phyloP scores from a whole-genome alignment of 2,113 vertebrate species.

The Holacanthus passer region DNA sequence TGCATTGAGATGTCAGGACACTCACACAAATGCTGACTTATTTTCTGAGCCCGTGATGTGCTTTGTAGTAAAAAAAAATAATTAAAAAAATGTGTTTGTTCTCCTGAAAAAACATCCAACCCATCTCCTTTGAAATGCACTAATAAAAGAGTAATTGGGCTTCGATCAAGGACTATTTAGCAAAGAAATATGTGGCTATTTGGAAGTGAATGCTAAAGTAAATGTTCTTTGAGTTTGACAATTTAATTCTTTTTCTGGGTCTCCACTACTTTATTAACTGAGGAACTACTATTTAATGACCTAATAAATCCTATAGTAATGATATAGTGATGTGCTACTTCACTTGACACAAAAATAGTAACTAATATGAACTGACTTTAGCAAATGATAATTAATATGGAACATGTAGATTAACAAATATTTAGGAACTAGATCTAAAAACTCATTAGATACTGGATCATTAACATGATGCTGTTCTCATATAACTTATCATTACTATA shows the following conservation, averaged over 20 bases:
- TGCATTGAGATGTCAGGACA: not conserved
- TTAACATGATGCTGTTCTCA: not conserved
- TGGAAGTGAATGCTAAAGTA: not conserved
- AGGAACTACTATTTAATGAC: conserved; percentile 14
- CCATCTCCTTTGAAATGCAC: not conserved
- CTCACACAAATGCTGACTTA: not conserved
- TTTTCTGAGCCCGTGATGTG: not conserved
- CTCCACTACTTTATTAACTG: conserved; percentile 7
- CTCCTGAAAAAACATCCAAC: not conserved
- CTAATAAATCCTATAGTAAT: conserved; percentile 15
- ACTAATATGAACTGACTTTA: not conserved
- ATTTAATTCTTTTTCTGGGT: not conserved
- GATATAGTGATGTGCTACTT: not conserved
- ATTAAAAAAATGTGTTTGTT: not conserved
- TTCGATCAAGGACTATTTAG: not conserved
- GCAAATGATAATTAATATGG: not conserved
- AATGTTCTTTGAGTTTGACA: not conserved
- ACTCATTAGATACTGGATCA: not conserved
- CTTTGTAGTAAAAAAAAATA: not conserved
- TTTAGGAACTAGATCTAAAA: not conserved
- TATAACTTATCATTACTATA: not conserved
- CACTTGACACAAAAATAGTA: not conserved
- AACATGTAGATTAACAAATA: not conserved
- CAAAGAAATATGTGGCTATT: not conserved
- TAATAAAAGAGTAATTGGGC: not conserved